These are phyloP conservation scores for Sebastes hubbsi DNA, from an alignment of 2,797 vertebrate species.

Conservation along the genomic window DNA sequence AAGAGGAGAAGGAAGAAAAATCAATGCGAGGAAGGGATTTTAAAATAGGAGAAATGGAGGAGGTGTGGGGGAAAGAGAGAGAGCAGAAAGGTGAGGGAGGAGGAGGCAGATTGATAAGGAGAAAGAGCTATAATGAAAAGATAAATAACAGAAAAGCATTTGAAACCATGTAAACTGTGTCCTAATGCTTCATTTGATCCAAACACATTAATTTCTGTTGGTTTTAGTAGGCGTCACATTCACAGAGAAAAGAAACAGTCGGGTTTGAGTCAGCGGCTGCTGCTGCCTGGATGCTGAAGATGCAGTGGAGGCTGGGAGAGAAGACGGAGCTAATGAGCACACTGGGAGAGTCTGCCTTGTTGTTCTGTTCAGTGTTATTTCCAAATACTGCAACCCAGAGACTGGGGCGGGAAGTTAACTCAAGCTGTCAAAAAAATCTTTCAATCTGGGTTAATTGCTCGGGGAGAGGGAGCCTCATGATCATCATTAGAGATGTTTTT, in stretches of 20 bases:
- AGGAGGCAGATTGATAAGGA: not conserved
- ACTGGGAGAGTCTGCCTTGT: conserved; percentile 57
- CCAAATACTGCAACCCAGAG: conserved; percentile 60
- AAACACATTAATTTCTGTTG: not conserved
- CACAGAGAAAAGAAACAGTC: not conserved
- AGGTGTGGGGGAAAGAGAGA: not conserved
- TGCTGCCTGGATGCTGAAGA: conserved; percentile 31
- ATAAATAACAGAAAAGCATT: conserved; percentile 23
- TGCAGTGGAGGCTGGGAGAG: conserved; percentile 40
- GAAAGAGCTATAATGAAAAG: not conserved
- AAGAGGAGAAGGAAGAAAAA: conserved; percentile 47
- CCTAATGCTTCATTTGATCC: conserved; percentile 16
- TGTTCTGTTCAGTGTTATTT: conserved; percentile 67
- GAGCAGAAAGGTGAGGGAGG: not conserved
- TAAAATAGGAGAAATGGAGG: conserved; percentile 36
- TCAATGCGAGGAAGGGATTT: conserved; percentile 55
- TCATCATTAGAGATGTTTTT: conserved; percentile 52
- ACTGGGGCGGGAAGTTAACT: conserved; percentile 51
- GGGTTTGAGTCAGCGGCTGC: not conserved
- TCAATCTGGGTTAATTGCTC: conserved; percentile 79
- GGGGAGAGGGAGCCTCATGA: conserved; percentile 57
- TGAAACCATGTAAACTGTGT: not conserved
- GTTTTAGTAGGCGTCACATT: not conserved
- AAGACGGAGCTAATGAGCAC: conserved; percentile 71
- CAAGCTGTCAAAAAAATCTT: conserved; percentile 64